Conservation (phyloP, 2,888 invertebrate genomes). For the Clanis bilineata region DNA sequence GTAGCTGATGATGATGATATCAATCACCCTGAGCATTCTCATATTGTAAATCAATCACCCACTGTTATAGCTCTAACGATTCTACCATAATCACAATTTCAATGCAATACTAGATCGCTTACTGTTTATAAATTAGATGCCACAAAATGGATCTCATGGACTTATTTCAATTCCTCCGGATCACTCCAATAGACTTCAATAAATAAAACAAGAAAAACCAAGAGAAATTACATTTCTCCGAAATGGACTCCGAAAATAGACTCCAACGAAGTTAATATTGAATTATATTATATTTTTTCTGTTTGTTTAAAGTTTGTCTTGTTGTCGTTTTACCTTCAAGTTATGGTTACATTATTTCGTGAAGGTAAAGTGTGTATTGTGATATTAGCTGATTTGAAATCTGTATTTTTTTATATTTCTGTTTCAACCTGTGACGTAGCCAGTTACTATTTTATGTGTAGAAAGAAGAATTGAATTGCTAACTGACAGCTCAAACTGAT, state of each 20-base stretch:
- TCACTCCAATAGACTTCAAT: slow-evolving; percentile 25
- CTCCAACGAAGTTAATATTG: background rate
- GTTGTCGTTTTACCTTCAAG: background rate
- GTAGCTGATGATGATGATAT: too few relatives aligned
- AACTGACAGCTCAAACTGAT: too few relatives aligned
- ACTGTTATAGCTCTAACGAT: too few relatives aligned
- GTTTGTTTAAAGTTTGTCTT: background rate
- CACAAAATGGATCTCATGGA: slow-evolving; percentile 46
- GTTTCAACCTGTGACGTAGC: too few relatives aligned
- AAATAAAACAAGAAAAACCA: slow-evolving; percentile 5
- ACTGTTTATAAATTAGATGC: slow-evolving; percentile 25
- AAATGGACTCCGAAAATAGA: slow-evolving; percentile 3
- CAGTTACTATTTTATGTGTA: too few relatives aligned
- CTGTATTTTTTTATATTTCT: too few relatives aligned
- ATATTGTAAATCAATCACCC: too few relatives aligned
- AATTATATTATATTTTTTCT: slow-evolving; percentile 2
- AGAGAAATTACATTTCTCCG: slow-evolving; percentile 7
- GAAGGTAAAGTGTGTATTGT: background rate
- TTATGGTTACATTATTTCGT: background rate
- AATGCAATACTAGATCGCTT: background rate
- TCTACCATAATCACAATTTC: too few relatives aligned
- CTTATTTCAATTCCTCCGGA: slow-evolving; percentile 45
- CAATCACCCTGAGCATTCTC: too few relatives aligned
- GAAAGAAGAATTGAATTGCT: too few relatives aligned
- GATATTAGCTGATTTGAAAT: background rate